These are phyloP conservation scores for Euwallacea fornicatus DNA, from an alignment of 1,140 invertebrate species.

Conservation along the genomic window DNA sequence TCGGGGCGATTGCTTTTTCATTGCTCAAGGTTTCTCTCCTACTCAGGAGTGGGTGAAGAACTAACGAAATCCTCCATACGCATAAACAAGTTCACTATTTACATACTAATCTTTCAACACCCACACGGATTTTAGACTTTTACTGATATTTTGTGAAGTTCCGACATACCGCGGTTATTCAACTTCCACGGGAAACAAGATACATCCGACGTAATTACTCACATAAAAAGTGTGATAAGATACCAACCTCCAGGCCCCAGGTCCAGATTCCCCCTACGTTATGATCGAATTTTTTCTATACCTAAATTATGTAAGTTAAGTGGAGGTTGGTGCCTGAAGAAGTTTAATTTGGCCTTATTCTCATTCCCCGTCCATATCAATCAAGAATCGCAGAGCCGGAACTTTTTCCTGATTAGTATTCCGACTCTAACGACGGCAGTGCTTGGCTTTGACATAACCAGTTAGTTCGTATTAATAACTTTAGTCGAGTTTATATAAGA, in stretches of 20 bases:
- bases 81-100: neutral
- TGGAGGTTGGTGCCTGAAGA: neutral
- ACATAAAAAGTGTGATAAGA: too few relatives aligned
- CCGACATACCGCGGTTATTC: conserved; percentile 15
- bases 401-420: conserved; percentile 54
- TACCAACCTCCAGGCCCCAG: too few relatives aligned
- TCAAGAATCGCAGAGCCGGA: conserved; percentile 46
- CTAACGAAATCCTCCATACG: neutral
- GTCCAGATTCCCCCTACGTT: too few relatives aligned
- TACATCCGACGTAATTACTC: conserved; percentile 1
- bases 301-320: too few relatives aligned
- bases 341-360: conserved; percentile 46
- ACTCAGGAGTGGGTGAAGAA: neutral
- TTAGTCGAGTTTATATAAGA: conserved; percentile 52
- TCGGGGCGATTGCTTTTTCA: conserved; percentile 12
- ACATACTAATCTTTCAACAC: too few relatives aligned
- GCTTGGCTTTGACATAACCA: conserved; percentile 56
- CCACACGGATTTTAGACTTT: too few relatives aligned
- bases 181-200: conserved; percentile 25
- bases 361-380: conserved; percentile 53
- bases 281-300: too few relatives aligned
- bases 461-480: conserved; percentile 56
- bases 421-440: conserved; percentile 51
- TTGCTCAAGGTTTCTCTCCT: neutral
- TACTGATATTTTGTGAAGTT: conserved; percentile 8